These are phyloP conservation scores for Ferrisia virgata DNA, from an alignment of 2,888 invertebrate species.

Conservation along the genomic window DNA sequence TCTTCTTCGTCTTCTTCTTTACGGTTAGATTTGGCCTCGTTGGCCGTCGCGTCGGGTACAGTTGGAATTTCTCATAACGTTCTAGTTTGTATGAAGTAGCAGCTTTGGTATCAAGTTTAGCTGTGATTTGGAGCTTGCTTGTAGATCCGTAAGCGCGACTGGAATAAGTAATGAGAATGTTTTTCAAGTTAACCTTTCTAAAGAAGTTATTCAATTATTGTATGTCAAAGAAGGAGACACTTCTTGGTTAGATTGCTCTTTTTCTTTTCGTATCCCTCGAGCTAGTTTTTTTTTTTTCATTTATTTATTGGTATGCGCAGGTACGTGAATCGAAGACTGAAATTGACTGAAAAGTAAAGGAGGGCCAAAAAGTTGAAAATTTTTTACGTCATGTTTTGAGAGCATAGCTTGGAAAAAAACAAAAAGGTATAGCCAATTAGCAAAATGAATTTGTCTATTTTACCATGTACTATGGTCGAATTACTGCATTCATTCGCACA, in stretches of 20 bases:
- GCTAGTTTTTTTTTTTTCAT: neutral
- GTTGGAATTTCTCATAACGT: neutral
- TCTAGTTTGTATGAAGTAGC: neutral
- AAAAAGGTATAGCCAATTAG: too few species aligned
- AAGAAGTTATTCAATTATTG: constrained; percentile 2
- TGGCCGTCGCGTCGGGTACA: neutral
- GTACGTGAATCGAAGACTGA: too few species aligned
- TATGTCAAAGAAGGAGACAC: neutral
- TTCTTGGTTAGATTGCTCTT: neutral
- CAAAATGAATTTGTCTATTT: too few species aligned
- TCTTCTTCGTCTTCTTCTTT: neutral
- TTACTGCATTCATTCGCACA: too few species aligned
- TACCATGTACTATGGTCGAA: too few species aligned
- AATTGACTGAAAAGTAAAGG: too few species aligned
- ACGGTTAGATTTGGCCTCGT: neutral
- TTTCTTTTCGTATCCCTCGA: neutral
- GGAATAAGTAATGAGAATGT: neutral
- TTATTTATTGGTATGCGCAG: too few species aligned
- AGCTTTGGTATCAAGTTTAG: neutral
- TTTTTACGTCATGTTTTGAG: too few species aligned
- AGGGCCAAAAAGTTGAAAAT: too few species aligned
- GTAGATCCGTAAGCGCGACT: neutral
- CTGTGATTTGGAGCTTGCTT: neutral
- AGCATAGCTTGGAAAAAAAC: too few species aligned
- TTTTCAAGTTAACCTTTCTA: neutral